Evolutionary conservation across 1,140 invertebrate species (phyloP).

Genomic region (Agrypnia vestita): DNA sequence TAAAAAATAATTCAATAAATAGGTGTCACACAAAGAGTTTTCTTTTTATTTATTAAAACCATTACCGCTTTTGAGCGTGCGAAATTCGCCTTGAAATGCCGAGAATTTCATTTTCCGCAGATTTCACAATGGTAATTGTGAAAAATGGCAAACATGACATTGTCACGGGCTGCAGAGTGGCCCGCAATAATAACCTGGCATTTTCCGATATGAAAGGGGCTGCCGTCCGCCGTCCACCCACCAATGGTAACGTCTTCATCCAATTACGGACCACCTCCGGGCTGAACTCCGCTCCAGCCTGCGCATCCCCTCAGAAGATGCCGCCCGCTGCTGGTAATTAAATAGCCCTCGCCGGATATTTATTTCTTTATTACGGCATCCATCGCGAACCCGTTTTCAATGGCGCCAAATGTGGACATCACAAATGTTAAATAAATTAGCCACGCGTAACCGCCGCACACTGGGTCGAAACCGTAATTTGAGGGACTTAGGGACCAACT

Average conservation of each 20-base stretch:
- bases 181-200: neutral
- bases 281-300: neutral
- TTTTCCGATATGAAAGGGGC: conserved; percentile 16
- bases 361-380: conserved; percentile 36
- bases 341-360: conserved; percentile 23
- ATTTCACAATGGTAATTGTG: too few relatives aligned
- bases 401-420: conserved; percentile 18
- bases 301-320: neutral
- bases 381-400: conserved; percentile 3
- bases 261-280: conserved; percentile 37
- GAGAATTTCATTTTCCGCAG: neutral
- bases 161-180: too few relatives aligned
- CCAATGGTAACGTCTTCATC: conserved; percentile 33
- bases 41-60: too few relatives aligned
- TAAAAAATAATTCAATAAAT: too few relatives aligned
- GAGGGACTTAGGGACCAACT: too few relatives aligned
- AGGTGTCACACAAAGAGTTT: too few relatives aligned
- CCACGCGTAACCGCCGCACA: neutral
- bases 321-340: conserved; percentile 18
- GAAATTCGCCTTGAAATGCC: neutral
- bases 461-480: too few relatives aligned
- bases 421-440: conserved; percentile 43
- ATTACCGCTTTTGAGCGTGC: too few relatives aligned
- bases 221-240: neutral
- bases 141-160: too few relatives aligned